These are phyloP conservation scores for Hydropotes inermis DNA, from an alignment of 2,113 vertebrate genomes.

Conservation along the genomic window DNA sequence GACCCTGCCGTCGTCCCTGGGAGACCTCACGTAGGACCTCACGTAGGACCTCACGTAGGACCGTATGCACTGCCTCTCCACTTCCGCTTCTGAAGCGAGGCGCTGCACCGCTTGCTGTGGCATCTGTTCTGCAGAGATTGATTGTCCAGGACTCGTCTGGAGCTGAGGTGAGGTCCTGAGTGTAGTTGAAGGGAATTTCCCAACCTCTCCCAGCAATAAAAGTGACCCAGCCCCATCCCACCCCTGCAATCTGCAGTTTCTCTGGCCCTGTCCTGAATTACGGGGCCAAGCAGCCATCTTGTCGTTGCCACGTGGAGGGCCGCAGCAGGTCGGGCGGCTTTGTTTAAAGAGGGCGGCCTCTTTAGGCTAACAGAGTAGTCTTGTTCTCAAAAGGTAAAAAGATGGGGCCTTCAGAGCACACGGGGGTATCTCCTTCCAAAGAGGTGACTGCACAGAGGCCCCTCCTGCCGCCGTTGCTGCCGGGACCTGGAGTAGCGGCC, in stretches of 20 bases:
- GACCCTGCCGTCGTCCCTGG: too few species aligned
- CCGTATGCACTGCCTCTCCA: too few species aligned
- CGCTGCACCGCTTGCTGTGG: accelerated
- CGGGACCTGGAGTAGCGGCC: neutral
- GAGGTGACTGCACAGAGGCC: neutral
- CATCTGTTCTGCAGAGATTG: accelerated
- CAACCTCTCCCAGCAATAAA: neutral
- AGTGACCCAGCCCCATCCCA: neutral
- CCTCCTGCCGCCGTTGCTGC: too few species aligned
- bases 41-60: accelerated
- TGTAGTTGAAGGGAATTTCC: neutral
- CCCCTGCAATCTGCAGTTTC: neutral
- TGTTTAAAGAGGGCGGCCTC: neutral
- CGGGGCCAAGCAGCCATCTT: accelerated
- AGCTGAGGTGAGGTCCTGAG: neutral
- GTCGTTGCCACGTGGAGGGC: neutral
- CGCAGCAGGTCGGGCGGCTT: neutral
- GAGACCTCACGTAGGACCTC: too few species aligned
- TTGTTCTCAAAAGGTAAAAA: neutral
- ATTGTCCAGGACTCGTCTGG: neutral
- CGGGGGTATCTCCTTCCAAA: neutral
- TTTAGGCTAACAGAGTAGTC: neutral
- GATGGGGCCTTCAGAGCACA: neutral
- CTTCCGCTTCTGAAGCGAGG: accelerated
- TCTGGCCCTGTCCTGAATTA: too few species aligned